phyloP scores from a whole-genome alignment of 2,888 invertebrate species.

The Hydropsyche betteni region DNA sequence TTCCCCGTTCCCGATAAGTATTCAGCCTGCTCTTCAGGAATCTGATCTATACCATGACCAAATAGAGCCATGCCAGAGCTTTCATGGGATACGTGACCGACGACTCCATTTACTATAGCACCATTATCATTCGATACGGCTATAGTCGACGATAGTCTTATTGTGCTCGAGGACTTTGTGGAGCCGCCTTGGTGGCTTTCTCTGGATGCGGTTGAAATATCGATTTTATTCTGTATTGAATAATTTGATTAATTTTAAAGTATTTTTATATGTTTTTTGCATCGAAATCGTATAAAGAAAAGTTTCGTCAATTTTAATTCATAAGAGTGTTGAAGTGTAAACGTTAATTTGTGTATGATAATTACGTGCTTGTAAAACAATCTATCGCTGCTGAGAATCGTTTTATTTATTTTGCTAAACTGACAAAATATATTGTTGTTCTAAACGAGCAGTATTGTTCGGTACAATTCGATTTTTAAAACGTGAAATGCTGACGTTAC shows the following conservation, averaged over 20 bases:
- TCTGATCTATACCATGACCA: conserved; percentile 49
- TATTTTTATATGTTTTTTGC: neutral
- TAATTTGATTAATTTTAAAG: neutral
- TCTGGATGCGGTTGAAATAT: neutral
- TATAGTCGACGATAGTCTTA: neutral
- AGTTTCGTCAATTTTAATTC: too few relatives aligned
- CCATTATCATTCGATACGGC: neutral
- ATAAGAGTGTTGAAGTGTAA: too few relatives aligned
- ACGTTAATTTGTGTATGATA: too few relatives aligned
- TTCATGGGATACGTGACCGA: conserved; percentile 47
- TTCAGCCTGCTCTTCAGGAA: conserved; percentile 49
- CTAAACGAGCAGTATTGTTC: too few relatives aligned
- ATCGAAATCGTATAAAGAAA: too few relatives aligned
- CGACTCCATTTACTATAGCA: neutral
- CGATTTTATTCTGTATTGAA: neutral
- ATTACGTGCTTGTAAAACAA: too few relatives aligned
- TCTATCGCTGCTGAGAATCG: too few relatives aligned
- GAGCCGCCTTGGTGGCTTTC: neutral
- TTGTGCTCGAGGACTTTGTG: neutral
- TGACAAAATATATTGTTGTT: too few relatives aligned
- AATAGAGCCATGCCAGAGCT: conserved; percentile 46
- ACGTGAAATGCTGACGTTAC: conserved; percentile 9
- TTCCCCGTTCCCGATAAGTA: conserved; percentile 51
- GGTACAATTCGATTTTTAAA: too few relatives aligned
- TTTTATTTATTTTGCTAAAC: too few relatives aligned